Evolutionary conservation across 2,888 invertebrate species (phyloP), one percentile per base, ranked within the genome.

Genomic region (Synanthedon andrenaeformis): DNA sequence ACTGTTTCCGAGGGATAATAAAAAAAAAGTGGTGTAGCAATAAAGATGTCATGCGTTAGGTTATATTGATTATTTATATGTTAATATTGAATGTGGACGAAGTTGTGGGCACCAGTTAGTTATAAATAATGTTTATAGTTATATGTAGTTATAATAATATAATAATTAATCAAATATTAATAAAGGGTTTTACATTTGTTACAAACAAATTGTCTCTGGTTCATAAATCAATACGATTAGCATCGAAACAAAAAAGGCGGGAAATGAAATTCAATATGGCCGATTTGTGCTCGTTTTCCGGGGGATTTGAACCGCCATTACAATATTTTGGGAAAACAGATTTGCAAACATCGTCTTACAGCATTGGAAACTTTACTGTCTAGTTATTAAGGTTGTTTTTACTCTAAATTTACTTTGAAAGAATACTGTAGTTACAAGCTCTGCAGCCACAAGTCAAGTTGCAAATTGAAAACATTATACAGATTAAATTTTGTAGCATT

Each of bases 391-490:
- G 45, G 35, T 12, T 14, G 12, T 13, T 45, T 45, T 6, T n/a
- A n/a, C 45, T 8, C 14, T n/a, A 13, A 45, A 8, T 45, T n/a
- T 3, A 4, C 45, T 45, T n/a, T 12, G n/a, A n/a, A 45, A 45
- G 45, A 45, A 45, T 45, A 14, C 11, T n/a, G 45, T 12, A 45
- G 8, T 5, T 13, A 45, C 45, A 45, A 45, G 14, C 13, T 14
- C 45, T 61, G 64, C 65, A 65, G 71, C 76, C 75, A 72, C 78
- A 78, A 79, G 79, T 75, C 77, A 78, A 76, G 76, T 73, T 71
- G 74, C 71, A 74, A 79, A 77, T 78, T 74, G 72, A 71, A 79
- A 79, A 76, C 80, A 79, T 79, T 79, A 78, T 71, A 77, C 71
- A 76, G 77, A 80, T 80, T 79, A 76, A 79, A 78, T 76, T 67